These are phyloP conservation scores for Norana najaformis DNA, from an alignment of 2,888 invertebrate genomes.

Conservation along the genomic window DNA sequence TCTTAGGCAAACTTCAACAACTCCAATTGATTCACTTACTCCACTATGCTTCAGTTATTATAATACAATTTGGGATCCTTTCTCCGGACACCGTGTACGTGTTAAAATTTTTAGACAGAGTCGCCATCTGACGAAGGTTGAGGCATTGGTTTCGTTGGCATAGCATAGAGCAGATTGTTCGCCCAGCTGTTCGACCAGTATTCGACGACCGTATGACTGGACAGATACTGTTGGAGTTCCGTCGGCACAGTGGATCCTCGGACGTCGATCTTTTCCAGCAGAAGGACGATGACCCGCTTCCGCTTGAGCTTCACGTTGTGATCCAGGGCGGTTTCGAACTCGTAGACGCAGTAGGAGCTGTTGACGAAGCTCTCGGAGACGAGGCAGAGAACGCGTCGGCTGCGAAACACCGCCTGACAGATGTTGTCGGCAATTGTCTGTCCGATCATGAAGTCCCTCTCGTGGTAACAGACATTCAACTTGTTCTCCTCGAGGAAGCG, in stretches of 20 bases:
- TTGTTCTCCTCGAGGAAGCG: conserved; percentile 42
- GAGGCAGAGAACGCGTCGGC: conserved; percentile 46
- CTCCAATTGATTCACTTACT: no score
- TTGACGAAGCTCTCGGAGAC: conserved; percentile 43
- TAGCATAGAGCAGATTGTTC: conserved; percentile 28
- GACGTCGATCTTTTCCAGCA: conserved; percentile 26
- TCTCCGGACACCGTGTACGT: no score
- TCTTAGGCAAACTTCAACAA: no score
- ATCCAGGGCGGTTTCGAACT: conserved; percentile 46
- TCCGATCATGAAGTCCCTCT: conserved; percentile 47
- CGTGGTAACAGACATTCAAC: conserved; percentile 45
- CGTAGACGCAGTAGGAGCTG: conserved; percentile 48
- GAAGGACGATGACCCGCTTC: conserved; percentile 32
- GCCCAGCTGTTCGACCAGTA: not conserved
- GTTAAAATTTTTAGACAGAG: no score
- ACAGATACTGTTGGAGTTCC: not conserved
- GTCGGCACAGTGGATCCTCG: not conserved
- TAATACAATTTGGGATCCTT: no score
- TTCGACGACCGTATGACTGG: conserved; percentile 26
- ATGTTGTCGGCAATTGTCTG: conserved; percentile 46
- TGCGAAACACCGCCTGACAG: conserved; percentile 43
- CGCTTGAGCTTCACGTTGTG: conserved; percentile 23
- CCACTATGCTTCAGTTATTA: no score
- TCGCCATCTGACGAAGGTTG: not conserved
- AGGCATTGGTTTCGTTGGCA: conserved; percentile 20